Evolutionary conservation across 2,888 invertebrate species (phyloP).

Genomic region (Bugula neritina): DNA sequence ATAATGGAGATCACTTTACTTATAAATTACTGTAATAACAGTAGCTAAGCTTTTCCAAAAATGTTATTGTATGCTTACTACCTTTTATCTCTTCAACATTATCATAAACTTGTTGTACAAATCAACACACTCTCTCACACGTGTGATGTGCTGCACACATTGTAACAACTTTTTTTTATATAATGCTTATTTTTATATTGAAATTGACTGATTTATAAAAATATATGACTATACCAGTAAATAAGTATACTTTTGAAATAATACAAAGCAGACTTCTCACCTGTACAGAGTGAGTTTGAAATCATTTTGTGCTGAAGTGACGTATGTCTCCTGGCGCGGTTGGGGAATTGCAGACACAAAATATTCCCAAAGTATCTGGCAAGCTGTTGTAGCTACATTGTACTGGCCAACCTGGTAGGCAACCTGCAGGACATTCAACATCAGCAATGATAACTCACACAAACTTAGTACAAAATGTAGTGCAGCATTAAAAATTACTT

Average conservation of each 20-base stretch:
- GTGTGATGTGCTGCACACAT: too few species aligned
- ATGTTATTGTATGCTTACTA: too few species aligned
- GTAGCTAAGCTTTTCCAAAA: too few species aligned
- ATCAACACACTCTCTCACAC: too few species aligned
- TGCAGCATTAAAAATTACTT: too few species aligned
- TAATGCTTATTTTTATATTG: too few species aligned
- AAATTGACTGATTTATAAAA: too few species aligned
- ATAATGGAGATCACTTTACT: background rate
- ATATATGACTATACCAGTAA: too few species aligned
- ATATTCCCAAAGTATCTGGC: conserved; percentile 48
- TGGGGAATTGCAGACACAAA: conserved; percentile 45
- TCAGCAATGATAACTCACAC: background rate
- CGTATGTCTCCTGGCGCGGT: conserved; percentile 39
- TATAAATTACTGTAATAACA: too few species aligned
- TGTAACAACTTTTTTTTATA: too few species aligned
- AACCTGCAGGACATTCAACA: conserved; percentile 35
- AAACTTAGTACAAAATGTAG: background rate
- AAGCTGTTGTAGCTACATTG: conserved; percentile 41
- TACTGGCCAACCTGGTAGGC: conserved; percentile 49
- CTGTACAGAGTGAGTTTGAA: conserved; percentile 43
- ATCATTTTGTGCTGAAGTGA: conserved; percentile 39
- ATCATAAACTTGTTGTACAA: too few species aligned
- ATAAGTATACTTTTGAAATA: background rate
- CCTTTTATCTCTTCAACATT: too few species aligned
- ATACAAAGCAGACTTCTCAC: conserved; percentile 32